These are phyloP conservation scores for Atta colombica DNA, from an alignment of 1,140 invertebrate genomes.

Conservation along the genomic window DNA sequence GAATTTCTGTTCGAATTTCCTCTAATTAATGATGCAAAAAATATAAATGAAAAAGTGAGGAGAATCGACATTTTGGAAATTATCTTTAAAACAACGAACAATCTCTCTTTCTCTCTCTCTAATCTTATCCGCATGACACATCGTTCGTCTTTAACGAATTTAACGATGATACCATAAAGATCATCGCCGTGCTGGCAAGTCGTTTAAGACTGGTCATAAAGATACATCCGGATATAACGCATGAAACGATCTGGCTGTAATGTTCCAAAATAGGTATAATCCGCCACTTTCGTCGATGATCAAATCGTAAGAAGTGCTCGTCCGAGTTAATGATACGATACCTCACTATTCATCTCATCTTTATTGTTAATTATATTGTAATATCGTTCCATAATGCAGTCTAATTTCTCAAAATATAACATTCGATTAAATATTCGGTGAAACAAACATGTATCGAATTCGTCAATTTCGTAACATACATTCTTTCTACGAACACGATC, in stretches of 20 bases:
- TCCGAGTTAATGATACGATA: constrained; percentile 33
- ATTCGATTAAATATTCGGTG: background rate
- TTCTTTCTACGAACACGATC: background rate
- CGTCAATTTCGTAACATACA: background rate
- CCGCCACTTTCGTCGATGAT: constrained; percentile 25
- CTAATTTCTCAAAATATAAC: background rate
- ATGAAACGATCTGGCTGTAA: constrained; percentile 54
- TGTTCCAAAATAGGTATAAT: constrained; percentile 59
- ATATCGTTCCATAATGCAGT: background rate
- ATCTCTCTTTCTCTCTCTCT: background rate
- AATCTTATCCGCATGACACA: constrained; percentile 71
- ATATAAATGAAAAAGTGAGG: background rate
- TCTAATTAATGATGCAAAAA: background rate
- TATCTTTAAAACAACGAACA: background rate
- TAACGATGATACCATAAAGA: constrained; percentile 71
- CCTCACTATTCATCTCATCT: background rate
- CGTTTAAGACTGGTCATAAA: constrained; percentile 68
- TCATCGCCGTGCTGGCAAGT: constrained; percentile 44
- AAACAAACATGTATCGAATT: background rate
- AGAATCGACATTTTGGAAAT: constrained; percentile 51
- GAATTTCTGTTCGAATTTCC: constrained; percentile 28
- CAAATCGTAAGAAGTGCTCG: constrained; percentile 39
- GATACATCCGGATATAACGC: constrained; percentile 71
- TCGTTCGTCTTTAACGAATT: constrained; percentile 72
- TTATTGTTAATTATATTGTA: background rate